A percentile compares a stretch with the other conserved stretches of the same genome.
Conservation (phyloP, 2,797 vertebrate genomes). For the Hydrophis major region DNA sequence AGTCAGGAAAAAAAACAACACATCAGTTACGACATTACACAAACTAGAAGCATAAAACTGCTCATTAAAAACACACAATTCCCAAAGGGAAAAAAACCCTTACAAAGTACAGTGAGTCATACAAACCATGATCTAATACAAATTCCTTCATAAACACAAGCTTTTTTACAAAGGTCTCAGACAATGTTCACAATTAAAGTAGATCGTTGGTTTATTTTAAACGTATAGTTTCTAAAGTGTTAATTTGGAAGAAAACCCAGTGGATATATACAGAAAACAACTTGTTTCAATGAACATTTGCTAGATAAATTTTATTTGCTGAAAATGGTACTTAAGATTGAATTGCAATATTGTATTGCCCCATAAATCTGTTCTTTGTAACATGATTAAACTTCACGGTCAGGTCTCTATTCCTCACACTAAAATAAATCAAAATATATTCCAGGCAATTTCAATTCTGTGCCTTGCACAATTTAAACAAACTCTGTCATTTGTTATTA, state of each 20-base stretch:
- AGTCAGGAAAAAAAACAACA: slow-evolving; percentile 32
- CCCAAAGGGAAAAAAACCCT: slow-evolving; percentile 63
- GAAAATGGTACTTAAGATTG: slow-evolving; percentile 12
- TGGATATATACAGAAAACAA: slow-evolving; percentile 25
- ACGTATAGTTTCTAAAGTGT: slow-evolving; percentile 1
- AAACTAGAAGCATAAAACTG: slow-evolving; percentile 65
- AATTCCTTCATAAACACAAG: slow-evolving; percentile 55
- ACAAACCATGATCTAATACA: slow-evolving; percentile 59
- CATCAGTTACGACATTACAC: slow-evolving; percentile 33
- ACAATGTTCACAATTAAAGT: slow-evolving; percentile 43
- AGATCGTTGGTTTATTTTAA: slow-evolving; percentile 9
- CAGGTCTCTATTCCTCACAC: background rate
- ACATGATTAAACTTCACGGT: background rate
- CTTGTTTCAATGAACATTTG: background rate
- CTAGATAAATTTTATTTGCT: background rate
- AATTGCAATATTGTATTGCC: slow-evolving; percentile 20
- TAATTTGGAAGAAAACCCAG: slow-evolving; percentile 9
- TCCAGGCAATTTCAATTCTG: background rate
- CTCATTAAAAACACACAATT: slow-evolving; percentile 61
- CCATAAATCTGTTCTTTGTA: background rate
- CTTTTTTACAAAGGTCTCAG: slow-evolving; percentile 64
- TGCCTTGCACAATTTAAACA: background rate
- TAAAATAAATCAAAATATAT: background rate
- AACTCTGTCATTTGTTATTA: background rate
- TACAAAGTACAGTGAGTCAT: slow-evolving; percentile 62